Evolutionary conservation across 2,888 invertebrate species (phyloP), one percentile per base, ranked within the genome.

Genomic region (Antheraea assamensis): DNA sequence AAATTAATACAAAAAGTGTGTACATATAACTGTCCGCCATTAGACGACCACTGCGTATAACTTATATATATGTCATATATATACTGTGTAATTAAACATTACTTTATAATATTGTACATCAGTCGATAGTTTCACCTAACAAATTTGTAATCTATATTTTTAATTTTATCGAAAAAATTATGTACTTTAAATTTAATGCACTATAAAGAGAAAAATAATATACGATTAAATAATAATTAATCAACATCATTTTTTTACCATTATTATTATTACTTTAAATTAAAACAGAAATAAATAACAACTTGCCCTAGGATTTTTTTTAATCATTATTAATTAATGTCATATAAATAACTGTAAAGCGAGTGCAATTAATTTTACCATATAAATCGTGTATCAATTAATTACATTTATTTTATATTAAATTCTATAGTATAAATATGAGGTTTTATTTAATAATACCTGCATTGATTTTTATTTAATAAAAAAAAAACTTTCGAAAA

Each of bases 281-380:
- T 93, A 94, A 95, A 95, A 95, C 95, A 95, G 95, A 94, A 95
- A 95, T 95, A 95, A 95, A 95, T 95, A 95, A 95, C 95, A 95
- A 95, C 95, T 95, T 95, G 94, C 92, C 93, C 94, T 94, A 94
- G 86, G 86, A 91, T 91, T 68, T 71, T 92, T 58, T 71, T 92
- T 91, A 91, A 92, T 42, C 13, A 42, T 13, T 13, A 42, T 42
- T 13, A 92, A 94, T 93, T 93, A 93, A 92, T 92, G 90, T 93
- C 94, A 93, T 64, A 27, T 30, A 91, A 93, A 93, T 93, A 94
- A 91, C 87, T 92, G 92, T 93, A 93, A 93, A 93, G 93, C 93
- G 94, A 92, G 94, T 93, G 94, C 93, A 92, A 88, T 92, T 92
- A 88, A 92, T 90, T 90, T 92, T 64, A 93, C 89, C 88, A 89